Evolutionary conservation across 2,113 vertebrate genomes (phyloP), one percentile per base, ranked within the genome.

Genomic region (pig (Sus scrofa)): DNA sequence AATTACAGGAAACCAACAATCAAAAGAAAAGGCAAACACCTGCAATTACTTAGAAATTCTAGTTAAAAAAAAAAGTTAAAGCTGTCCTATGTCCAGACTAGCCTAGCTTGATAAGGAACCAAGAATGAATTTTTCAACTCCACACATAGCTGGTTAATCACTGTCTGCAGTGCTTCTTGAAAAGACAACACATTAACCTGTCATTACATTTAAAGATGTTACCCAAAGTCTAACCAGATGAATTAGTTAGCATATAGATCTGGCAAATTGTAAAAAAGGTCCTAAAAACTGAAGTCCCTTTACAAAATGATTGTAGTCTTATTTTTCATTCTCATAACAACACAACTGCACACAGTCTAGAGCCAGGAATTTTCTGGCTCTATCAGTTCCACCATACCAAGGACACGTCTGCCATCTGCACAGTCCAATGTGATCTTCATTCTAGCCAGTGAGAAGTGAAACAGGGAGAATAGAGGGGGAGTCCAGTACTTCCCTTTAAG

Each of bases 41-140:
- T 94, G 74, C 15, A 89, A 60, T 73, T 86, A 82, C 95, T 96
- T 85, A 89, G 79, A 86, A 86, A 96, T 85, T 75, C 54, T 94
- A 37, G 22, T 34, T 89, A 84, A 75, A 68, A 52, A 92, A 94
- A 79, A 91, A 78, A 30, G 30, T 81, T 54, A 83, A 83, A 83
- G 34, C 27, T 94, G 27, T 56, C 60, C 68, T 73, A 26, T 89
- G 52, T 63, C 60, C 70, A 89, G 39, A 79, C 52, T 82, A 71
- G 34, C 58, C 78, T 75, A 54, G 73, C 77, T 68, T 91, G 79
- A 87, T 78, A 70, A 79, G 52, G n/a, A 82, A 75, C 77, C 60
- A 93, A 87, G 34, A 92, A 65, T n/a, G 7, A 58, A 5, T 52
- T 60, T 92, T 91, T 62, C 39, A 95, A 83, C 84, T 79, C 60